A percentile compares a stretch with the other conserved stretches of the same genome.
phyloP scores from a whole-genome alignment of 2,797 vertebrate species.

The Cyclura pinguis region DNA sequence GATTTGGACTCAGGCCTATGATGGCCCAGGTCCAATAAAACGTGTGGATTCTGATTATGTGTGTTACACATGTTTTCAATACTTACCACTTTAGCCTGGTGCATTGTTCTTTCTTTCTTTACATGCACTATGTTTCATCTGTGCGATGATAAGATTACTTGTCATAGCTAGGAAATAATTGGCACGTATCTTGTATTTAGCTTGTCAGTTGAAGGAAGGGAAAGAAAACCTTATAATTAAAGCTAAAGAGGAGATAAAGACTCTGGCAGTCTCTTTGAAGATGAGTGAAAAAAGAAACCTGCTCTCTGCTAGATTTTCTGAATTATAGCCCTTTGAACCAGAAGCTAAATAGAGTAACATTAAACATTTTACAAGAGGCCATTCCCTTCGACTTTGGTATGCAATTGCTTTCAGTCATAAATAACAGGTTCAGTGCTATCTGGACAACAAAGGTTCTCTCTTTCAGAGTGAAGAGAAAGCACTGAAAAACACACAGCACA shows the following conservation, averaged over 20 bases:
- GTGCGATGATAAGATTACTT: neutral
- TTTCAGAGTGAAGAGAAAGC: neutral
- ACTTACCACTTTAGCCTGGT: neutral
- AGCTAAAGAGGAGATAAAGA: neutral
- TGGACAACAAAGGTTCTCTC: neutral
- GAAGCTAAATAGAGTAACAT: neutral
- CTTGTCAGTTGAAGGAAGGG: neutral
- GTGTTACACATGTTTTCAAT: neutral
- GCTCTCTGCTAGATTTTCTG: neutral
- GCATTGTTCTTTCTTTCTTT: neutral
- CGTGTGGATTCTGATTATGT: neutral
- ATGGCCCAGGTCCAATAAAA: neutral
- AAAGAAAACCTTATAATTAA: neutral
- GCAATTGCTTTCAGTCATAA: neutral
- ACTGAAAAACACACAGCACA: neutral
- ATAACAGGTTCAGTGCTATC: neutral
- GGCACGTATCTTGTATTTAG: neutral
- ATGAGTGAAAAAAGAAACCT: neutral
- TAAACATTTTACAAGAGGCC: neutral
- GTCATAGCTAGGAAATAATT: constrained; percentile 2
- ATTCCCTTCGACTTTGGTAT: neutral
- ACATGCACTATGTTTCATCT: neutral
- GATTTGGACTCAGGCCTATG: neutral
- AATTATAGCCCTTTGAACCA: neutral
- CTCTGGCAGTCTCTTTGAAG: neutral